These are phyloP conservation scores for Rhinoderma darwinii DNA, from an alignment of 2,113 vertebrate genomes.

Conservation along the genomic window DNA sequence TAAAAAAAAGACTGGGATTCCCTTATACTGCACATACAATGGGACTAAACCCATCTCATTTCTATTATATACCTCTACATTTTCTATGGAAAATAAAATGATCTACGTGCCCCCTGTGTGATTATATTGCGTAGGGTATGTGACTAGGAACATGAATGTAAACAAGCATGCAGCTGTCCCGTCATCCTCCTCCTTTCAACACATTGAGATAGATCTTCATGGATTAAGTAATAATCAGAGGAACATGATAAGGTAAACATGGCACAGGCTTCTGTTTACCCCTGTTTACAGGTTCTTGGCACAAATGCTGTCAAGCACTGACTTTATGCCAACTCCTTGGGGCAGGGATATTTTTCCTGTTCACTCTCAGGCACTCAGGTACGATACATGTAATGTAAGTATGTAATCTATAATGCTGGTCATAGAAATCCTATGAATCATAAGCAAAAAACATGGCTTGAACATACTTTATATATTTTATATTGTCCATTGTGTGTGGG, in stretches of 20 bases:
- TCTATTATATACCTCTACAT: neutral
- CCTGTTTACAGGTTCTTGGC: constrained; percentile 32
- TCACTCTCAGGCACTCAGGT: neutral
- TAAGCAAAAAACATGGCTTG: no score
- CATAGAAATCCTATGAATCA: neutral
- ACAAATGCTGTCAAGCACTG: constrained; percentile 11
- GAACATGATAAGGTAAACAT: constrained; percentile 50
- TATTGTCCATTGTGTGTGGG: no score
- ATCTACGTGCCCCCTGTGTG: neutral
- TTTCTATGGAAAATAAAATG: neutral
- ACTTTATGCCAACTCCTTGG: neutral
- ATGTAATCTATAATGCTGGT: neutral
- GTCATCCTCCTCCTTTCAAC: constrained; percentile 29
- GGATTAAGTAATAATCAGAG: constrained; percentile 48
- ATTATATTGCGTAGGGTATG: constrained; percentile 10
- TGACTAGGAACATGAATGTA: constrained; percentile 13
- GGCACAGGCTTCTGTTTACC: constrained; percentile 7
- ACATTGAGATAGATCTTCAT: constrained; percentile 36
- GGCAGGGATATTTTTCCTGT: neutral
- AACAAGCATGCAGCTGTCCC: constrained; percentile 51
- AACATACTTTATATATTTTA: no score
- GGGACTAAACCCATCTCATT: neutral
- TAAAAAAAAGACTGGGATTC: no score
- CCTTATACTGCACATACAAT: no score
- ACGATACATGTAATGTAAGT: neutral